phyloP scores from a whole-genome alignment of 2,113 vertebrate species.

The Zosterops borbonicus region DNA sequence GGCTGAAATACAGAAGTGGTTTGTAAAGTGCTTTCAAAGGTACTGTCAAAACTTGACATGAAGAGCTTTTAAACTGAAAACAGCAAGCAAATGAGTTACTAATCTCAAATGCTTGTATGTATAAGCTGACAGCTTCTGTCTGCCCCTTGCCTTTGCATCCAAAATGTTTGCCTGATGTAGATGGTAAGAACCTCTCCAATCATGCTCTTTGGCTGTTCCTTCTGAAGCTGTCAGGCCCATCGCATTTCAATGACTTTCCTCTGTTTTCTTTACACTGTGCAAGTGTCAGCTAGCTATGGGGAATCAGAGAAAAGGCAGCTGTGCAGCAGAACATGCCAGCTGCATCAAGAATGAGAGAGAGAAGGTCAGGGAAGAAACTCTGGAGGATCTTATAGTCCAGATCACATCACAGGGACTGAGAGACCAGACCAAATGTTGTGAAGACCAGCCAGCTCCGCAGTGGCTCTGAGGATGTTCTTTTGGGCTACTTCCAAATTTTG shows the following conservation, averaged over 20 bases:
- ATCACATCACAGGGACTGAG: not conserved
- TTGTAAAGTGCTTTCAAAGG: constrained; percentile 24
- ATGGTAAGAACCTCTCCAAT: not conserved
- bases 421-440: not conserved
- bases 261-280: not conserved
- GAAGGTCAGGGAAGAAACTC: constrained; percentile 36
- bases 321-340: not conserved
- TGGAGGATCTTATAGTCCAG: not conserved
- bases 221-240: constrained; percentile 55
- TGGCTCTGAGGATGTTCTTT: not conserved
- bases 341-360: constrained; percentile 29
- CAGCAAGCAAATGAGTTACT: constrained; percentile 46
- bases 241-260: not conserved
- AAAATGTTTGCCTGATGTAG: constrained; percentile 27
- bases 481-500: not conserved
- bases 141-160: constrained; percentile 37
- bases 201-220: constrained; percentile 36
- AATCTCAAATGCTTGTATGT: constrained; percentile 29
- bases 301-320: constrained; percentile 36
- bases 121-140: constrained; percentile 52
- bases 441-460: not conserved
- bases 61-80: constrained; percentile 34
- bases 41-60: constrained; percentile 53
- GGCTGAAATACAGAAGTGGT: not conserved
- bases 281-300: constrained; percentile 18